Conservation (phyloP, 2,888 invertebrate species). For the Norana najaformis region DNA sequence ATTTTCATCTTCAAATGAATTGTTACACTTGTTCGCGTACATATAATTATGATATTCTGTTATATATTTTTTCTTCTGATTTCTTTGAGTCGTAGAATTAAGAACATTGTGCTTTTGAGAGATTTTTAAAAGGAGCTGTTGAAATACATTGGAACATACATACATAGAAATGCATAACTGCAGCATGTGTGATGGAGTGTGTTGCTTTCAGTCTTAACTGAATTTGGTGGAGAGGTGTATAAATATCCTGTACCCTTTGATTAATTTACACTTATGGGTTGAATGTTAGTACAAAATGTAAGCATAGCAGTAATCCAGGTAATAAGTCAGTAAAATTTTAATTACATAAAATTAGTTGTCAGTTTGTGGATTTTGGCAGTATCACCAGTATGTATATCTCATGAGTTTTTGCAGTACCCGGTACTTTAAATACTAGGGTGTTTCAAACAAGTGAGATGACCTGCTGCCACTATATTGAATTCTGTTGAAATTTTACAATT, state of each 20-base stretch:
- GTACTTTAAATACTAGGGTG: too few relatives aligned
- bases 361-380: background rate
- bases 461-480: too few relatives aligned
- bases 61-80: background rate
- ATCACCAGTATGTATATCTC: background rate
- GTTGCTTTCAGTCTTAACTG: background rate
- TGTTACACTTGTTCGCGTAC: too few relatives aligned
- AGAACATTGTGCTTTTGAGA: background rate
- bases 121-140: background rate
- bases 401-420: background rate
- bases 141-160: too few relatives aligned
- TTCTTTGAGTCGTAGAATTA: background rate
- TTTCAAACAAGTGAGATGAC: too few relatives aligned
- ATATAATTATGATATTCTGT: background rate
- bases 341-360: background rate
- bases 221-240: background rate
- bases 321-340: background rate
- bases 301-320: background rate
- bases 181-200: background rate
- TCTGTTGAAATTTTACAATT: too few relatives aligned
- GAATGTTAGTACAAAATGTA: background rate
- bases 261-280: background rate
- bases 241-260: too few relatives aligned
- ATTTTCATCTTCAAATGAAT: background rate
- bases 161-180: background rate